These are phyloP conservation scores for Mesodorylaimus sp. DNA, from an alignment of 2,888 invertebrate species.

Conservation along the genomic window DNA sequence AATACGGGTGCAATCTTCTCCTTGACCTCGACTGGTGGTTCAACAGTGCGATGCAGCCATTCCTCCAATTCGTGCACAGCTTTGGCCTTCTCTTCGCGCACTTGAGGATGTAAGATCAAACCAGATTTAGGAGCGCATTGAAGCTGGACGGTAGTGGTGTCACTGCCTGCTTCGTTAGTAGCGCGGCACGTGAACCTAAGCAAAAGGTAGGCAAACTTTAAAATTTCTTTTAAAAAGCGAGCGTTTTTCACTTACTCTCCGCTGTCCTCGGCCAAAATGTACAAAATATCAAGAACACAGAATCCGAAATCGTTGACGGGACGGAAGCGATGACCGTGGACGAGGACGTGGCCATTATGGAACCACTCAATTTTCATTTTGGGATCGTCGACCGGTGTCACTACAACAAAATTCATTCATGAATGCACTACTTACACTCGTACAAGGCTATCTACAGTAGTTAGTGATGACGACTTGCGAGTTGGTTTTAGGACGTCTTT, in stretches of 20 bases:
- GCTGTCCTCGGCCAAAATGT: slow-evolving; percentile 72
- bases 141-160: slow-evolving; percentile 32
- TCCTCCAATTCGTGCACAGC: slow-evolving; percentile 26
- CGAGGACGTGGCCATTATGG: slow-evolving; percentile 70
- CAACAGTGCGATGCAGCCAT: slow-evolving; percentile 16
- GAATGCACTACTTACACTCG: neutral
- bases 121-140: slow-evolving; percentile 17
- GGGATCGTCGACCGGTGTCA: slow-evolving; percentile 33
- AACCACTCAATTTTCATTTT: slow-evolving; percentile 39
- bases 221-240: no score
- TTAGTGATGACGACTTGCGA: no score
- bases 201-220: no score
- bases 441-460: neutral
- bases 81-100: slow-evolving; percentile 17
- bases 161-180: slow-evolving; percentile 73
- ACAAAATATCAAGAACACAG: slow-evolving; percentile 71
- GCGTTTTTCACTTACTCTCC: slow-evolving; percentile 73
- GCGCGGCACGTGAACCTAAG: slow-evolving; percentile 47
- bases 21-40: neutral
- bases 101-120: slow-evolving; percentile 22
- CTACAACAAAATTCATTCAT: neutral
- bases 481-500: no score
- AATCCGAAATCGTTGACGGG: slow-evolving; percentile 86
- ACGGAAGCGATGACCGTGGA: slow-evolving; percentile 65
- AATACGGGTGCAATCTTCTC: slow-evolving; percentile 22